phyloP scores from a whole-genome alignment of 2,888 invertebrate genomes.

The Melanophora roralis region DNA sequence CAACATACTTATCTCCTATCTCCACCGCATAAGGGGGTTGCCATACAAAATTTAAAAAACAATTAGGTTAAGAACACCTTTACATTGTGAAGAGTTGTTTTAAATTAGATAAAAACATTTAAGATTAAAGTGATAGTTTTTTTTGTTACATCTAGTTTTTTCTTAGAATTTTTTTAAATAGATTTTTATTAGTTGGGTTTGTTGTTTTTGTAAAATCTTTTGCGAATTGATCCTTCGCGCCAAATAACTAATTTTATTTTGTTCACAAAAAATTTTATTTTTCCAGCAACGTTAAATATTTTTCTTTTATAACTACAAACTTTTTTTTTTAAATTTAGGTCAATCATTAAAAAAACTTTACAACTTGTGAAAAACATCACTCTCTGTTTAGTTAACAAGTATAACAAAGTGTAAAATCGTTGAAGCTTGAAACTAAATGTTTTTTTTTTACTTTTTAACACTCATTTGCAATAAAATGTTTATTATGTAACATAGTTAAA shows the following conservation, averaged over 20 bases:
- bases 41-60: too few relatives aligned
- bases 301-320: background rate
- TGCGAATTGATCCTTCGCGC: background rate
- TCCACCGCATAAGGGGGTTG: too few relatives aligned
- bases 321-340: constrained; percentile 9
- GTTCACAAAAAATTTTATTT: background rate
- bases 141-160: too few relatives aligned
- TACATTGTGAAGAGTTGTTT: too few relatives aligned
- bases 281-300: background rate
- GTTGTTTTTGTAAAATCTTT: background rate
- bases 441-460: constrained; percentile 24
- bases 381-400: background rate
- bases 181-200: too few relatives aligned
- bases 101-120: too few relatives aligned
- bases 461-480: constrained; percentile 29
- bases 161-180: too few relatives aligned
- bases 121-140: too few relatives aligned
- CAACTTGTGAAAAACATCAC: constrained; percentile 27
- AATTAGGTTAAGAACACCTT: too few relatives aligned
- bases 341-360: constrained; percentile 1
- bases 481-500: constrained; percentile 43
- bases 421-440: constrained; percentile 31
- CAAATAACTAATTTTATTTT: background rate
- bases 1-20: too few relatives aligned
- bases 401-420: constrained; percentile 35